A percentile compares a stretch with the other conserved stretches of the same genome.
phyloP scores from a whole-genome alignment of 2,797 vertebrate species.

The Coccyzus lansbergi region DNA sequence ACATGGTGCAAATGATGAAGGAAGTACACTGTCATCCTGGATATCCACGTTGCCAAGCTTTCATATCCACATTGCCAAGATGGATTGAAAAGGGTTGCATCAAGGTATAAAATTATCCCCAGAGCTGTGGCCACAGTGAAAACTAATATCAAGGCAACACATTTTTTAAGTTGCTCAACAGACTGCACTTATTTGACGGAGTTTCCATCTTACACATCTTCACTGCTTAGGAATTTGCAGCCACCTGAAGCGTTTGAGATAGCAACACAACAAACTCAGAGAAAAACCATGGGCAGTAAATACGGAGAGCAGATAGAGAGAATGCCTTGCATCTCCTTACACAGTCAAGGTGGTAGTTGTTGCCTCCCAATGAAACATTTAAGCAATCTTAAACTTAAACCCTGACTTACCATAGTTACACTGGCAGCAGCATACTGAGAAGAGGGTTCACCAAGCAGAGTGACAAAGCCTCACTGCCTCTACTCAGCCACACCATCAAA shows the following conservation, averaged over 20 bases:
- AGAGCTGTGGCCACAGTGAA: neutral
- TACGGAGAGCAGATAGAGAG: neutral
- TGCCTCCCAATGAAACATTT: neutral
- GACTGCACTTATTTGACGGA: neutral
- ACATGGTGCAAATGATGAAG: neutral
- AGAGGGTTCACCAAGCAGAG: accelerated
- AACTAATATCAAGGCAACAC: neutral
- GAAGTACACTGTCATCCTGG: neutral
- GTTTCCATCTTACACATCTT: neutral
- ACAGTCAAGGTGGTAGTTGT: neutral
- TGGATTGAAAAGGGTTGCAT: neutral
- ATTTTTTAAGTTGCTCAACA: neutral
- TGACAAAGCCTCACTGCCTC: neutral
- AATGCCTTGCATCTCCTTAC: neutral
- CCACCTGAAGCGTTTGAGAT: neutral
- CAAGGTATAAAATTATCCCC: neutral
- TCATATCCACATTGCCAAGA: neutral
- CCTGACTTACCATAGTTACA: slow-evolving; percentile 30
- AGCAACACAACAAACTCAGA: neutral
- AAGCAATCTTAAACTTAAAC: neutral
- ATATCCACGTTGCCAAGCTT: neutral
- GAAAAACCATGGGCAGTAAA: neutral
- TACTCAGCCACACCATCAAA: neutral
- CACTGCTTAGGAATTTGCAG: neutral
- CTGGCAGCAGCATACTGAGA: neutral